Evolutionary conservation across 2,888 invertebrate species (phyloP).

Genomic region (Drosophila ezoana): DNA sequence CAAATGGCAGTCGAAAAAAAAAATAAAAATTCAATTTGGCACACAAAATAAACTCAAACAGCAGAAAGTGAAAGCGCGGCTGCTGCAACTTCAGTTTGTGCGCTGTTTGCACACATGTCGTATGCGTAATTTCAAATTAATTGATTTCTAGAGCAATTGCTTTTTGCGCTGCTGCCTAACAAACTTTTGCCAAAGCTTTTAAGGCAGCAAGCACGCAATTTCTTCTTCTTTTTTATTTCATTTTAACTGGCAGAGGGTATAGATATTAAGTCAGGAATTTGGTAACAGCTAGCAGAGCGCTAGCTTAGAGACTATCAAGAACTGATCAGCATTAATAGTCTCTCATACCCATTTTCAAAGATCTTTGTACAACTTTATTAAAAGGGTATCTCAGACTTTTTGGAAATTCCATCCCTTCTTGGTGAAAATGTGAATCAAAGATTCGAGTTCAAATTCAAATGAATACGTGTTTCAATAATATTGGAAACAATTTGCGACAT

Average conservation of each 20-base stretch:
- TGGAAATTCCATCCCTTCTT: too few species aligned
- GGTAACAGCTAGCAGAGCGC: not conserved
- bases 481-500: too few species aligned
- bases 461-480: too few species aligned
- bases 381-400: too few species aligned
- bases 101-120: slow-evolving; percentile 65
- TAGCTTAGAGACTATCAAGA: too few species aligned
- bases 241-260: not conserved
- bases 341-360: too few species aligned
- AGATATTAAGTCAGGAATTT: not conserved
- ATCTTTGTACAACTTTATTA: too few species aligned
- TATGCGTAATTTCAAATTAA: slow-evolving; percentile 77
- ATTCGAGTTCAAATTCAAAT: too few species aligned
- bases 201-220: slow-evolving; percentile 47
- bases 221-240: not conserved
- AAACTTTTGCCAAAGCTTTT: slow-evolving; percentile 67
- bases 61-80: slow-evolving; percentile 48
- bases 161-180: slow-evolving; percentile 36
- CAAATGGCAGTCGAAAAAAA: slow-evolving; percentile 18
- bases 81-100: not conserved
- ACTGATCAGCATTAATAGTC: too few species aligned
- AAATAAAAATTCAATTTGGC: slow-evolving; percentile 40
- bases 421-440: not conserved
- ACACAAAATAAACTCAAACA: slow-evolving; percentile 43
- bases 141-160: slow-evolving; percentile 66